phyloP scores from a whole-genome alignment of 2,113 vertebrate species.

The Laterallus jamaicensis region DNA sequence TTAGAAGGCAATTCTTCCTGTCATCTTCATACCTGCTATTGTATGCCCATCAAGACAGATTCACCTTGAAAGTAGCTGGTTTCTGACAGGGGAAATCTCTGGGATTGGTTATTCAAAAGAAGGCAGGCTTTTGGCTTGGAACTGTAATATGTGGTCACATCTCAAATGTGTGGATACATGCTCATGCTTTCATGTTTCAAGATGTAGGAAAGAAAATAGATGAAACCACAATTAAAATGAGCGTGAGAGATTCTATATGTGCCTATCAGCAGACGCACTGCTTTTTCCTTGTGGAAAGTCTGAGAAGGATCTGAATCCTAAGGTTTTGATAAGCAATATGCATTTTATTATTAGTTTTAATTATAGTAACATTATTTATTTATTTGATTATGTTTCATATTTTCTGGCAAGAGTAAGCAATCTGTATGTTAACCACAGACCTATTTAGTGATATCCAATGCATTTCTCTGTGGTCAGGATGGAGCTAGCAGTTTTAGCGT shows the following conservation, averaged over 20 bases:
- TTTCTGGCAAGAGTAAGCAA: not conserved
- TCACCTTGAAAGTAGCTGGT: not conserved
- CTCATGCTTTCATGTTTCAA: not conserved
- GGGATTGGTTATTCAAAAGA: not conserved
- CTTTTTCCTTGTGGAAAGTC: not conserved
- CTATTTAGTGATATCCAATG: not conserved
- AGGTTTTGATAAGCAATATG: not conserved
- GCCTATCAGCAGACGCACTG: too few species aligned
- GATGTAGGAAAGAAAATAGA: not conserved
- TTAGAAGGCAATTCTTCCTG: not conserved
- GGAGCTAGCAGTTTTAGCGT: not conserved
- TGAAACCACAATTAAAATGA: not conserved
- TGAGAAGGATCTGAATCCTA: not conserved
- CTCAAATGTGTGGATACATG: not conserved
- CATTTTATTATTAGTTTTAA: not conserved
- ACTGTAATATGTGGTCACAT: rapidly evolving
- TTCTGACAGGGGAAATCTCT: not conserved
- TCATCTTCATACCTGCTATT: not conserved
- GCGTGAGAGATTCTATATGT: not conserved
- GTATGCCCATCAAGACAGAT: not conserved
- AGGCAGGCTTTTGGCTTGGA: not conserved
- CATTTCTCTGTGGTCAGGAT: not conserved
- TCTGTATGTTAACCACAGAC: not conserved
- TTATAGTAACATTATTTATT: too few species aligned
- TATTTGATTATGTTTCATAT: not conserved